Percentiles rank a stretch among this genome's conserved stretches.
Evolutionary conservation across 2,888 invertebrate genomes (phyloP).

Genomic region (Calameuta filiformis): DNA sequence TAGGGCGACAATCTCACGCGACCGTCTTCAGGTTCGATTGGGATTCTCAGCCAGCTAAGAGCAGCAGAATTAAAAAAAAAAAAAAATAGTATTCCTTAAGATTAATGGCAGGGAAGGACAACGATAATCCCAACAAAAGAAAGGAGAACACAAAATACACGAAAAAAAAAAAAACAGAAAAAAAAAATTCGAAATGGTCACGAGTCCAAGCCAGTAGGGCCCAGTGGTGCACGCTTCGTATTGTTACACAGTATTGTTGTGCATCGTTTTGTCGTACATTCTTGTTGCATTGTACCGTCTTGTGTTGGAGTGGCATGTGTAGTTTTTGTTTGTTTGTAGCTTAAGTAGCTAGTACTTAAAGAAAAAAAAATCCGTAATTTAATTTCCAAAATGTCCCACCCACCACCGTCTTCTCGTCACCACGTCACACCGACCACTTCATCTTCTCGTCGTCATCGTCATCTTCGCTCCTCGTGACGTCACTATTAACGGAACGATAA

Average conservation of each 20-base stretch:
- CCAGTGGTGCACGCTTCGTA: slow-evolving; percentile 48
- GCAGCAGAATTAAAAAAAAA: neutral
- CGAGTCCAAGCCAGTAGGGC: slow-evolving; percentile 9
- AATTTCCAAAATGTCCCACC: neutral
- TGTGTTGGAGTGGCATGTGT: slow-evolving; percentile 52
- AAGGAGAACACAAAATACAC: neutral
- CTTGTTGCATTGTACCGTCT: slow-evolving; percentile 33
- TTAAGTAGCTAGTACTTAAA: slow-evolving; percentile 50
- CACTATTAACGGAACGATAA: neutral
- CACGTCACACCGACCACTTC: neutral
- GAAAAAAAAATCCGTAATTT: slow-evolving; percentile 4
- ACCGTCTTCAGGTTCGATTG: neutral
- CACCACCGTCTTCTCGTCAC: neutral
- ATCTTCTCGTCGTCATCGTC: neutral
- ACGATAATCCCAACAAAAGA: neutral
- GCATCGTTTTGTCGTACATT: slow-evolving; percentile 36
- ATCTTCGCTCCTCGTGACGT: neutral
- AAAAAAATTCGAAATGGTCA: neutral
- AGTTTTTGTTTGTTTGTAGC: slow-evolving; percentile 40
- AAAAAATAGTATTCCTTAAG: neutral
- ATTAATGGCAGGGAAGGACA: neutral
- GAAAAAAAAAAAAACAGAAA: neutral
- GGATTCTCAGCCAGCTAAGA: neutral
- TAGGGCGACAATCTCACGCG: neutral
- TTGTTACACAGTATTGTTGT: slow-evolving; percentile 41